Base-by-base conservation (phyloP, 2,113 vertebrate species). In the Psilopogon haemacephalus region DNA sequence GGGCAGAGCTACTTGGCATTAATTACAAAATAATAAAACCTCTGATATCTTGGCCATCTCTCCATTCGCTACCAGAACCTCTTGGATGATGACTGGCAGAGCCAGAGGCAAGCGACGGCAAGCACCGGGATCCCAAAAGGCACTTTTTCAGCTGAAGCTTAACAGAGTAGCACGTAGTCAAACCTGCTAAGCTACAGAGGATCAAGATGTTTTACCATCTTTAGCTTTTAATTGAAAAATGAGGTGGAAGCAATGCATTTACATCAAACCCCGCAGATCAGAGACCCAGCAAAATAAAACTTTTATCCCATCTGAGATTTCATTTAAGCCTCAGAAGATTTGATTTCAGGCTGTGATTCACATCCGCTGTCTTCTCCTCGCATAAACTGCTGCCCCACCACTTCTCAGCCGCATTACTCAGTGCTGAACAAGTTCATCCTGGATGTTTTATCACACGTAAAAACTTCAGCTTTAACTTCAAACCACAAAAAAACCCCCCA, bases 141-240 rank as follows among this genome's bases (percentile, higher is more conserved):
- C 52, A n/a, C 13, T 76, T 85, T 56, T 76, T 59, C 63, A 60
- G 68, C 68, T 91, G n/a, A 82, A 82, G 37, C 15, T 86, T 65
- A 70, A 67, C 16, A 17, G n/a, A 37, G 15, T n/a, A 94, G 37
- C 38, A 56, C 1, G 6, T 23, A 88, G 35, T 32, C 52, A 89
- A 86, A 93, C 14, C 19, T 52, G 27, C 42, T 85, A 92, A 91
- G 52, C 89, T 77, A 46, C 52, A 56, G 64, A 83, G 11, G 40
- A 78, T 83, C 52, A 55, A 83, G 52, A 60, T 26, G 27, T 60
- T 94, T 77, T 44, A 77, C 23, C 6, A 2, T 10, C 83, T 91
- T 69, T 52, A 80, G 89, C 24, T 89, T 96, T 64, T 93, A 80
- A 86, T 37, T 86, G 89, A 87, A 89, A 85, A 91, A 44, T 27